Conservation (phyloP, 2,113 vertebrate genomes). For the Aythya baeri region DNA sequence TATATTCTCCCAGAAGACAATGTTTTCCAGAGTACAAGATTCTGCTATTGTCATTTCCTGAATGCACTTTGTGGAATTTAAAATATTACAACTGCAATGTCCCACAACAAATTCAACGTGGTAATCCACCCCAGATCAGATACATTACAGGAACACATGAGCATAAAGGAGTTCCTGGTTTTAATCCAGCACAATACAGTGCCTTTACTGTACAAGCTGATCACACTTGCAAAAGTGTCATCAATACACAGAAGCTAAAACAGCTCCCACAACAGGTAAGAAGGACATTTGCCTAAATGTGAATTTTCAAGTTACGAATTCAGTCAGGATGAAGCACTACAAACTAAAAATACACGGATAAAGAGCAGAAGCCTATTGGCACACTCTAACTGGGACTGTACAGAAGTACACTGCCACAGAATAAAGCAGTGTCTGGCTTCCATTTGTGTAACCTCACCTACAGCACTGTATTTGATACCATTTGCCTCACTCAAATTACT, state of each 20-base stretch:
- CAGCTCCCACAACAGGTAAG: neutral
- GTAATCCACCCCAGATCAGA: neutral
- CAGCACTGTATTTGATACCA: neutral
- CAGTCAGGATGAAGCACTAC: neutral
- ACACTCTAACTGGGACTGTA: neutral
- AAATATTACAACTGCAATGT: neutral
- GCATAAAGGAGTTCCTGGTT: neutral
- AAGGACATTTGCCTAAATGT: neutral
- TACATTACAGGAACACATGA: neutral
- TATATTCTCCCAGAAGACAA: neutral
- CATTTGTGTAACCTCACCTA: neutral
- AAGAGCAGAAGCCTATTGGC: neutral
- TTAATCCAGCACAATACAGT: neutral
- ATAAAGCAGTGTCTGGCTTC: neutral
- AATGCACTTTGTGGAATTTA: neutral
- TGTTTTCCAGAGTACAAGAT: neutral
- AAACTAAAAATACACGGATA: neutral
- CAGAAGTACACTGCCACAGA: neutral
- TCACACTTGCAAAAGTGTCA: neutral
- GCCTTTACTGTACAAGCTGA: neutral
- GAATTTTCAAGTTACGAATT: neutral
- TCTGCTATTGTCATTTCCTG: neutral
- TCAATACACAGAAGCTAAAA: neutral
- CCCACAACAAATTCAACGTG: neutral
- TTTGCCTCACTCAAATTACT: neutral